Conservation (phyloP, 2,888 invertebrate genomes). For the Ectobius pallidus region DNA sequence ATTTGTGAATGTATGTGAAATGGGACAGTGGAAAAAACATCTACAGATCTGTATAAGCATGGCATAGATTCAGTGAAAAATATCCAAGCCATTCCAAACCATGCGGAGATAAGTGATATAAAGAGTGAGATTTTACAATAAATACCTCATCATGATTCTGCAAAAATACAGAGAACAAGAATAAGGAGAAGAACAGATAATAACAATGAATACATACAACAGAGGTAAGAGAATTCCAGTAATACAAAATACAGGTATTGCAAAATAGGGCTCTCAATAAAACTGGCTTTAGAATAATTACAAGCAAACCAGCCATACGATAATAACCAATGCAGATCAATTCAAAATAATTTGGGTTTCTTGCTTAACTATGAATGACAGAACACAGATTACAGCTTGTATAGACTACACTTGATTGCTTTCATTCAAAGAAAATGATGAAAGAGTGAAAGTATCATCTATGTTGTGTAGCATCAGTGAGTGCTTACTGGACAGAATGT, state of each 20-base stretch:
- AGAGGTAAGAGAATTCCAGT: conserved; percentile 4
- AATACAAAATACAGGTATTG: background rate
- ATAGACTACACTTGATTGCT: too few relatives aligned
- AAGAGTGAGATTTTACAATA: conserved; percentile 36
- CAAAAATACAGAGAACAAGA: conserved; percentile 44
- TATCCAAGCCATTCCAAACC: conserved; percentile 34
- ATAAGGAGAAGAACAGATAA: conserved; percentile 34
- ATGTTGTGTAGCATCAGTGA: too few relatives aligned
- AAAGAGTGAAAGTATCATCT: too few relatives aligned
- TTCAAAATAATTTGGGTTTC: background rate
- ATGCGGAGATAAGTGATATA: conserved; percentile 33
- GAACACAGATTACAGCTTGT: too few relatives aligned
- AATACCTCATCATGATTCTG: conserved; percentile 52
- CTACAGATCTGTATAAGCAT: conserved; percentile 3
- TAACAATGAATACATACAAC: background rate
- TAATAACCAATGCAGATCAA: conserved; percentile 25
- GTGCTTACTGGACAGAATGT: too few relatives aligned
- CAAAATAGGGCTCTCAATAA: background rate
- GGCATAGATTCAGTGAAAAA: conserved; percentile 10
- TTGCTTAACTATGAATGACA: too few relatives aligned
- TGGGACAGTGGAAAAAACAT: background rate
- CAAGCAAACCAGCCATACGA: conserved; percentile 15
- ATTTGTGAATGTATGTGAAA: conserved; percentile 8
- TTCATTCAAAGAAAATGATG: too few relatives aligned
- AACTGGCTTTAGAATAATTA: background rate